phyloP scores from a whole-genome alignment of 2,888 invertebrate species.

The Acanthosoma haemorrhoidale region DNA sequence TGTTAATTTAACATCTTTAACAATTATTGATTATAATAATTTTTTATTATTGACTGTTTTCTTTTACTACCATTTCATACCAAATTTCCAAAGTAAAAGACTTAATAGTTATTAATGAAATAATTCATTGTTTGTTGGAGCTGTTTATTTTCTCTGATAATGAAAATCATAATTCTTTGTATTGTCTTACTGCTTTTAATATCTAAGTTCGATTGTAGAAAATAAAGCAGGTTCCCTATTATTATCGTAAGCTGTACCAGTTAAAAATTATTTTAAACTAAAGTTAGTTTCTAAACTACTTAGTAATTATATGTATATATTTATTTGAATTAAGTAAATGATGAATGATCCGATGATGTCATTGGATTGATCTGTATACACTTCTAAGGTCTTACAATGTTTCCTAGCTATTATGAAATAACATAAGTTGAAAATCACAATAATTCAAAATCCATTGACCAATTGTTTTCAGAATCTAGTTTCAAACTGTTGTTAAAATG shows the following conservation, averaged over 20 bases:
- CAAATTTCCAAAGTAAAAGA: background rate
- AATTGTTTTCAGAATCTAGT: too few species aligned
- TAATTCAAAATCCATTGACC: too few species aligned
- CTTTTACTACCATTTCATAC: background rate
- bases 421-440: too few species aligned
- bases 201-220: background rate
- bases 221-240: background rate
- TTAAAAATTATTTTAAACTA: background rate
- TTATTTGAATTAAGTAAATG: too few species aligned
- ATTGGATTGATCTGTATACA: too few species aligned
- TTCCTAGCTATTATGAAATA: too few species aligned
- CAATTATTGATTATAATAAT: background rate
- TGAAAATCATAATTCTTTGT: background rate
- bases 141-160: background rate
- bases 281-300: too few species aligned
- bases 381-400: too few species aligned
- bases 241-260: background rate
- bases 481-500: too few species aligned
- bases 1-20: background rate
- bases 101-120: background rate
- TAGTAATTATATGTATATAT: too few species aligned
- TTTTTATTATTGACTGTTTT: background rate
- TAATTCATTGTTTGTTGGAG: background rate
- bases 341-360: too few species aligned
- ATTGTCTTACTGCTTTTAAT: background rate